phyloP scores from a whole-genome alignment of 2,888 invertebrate species.

The Muschampia plurimacula region DNA sequence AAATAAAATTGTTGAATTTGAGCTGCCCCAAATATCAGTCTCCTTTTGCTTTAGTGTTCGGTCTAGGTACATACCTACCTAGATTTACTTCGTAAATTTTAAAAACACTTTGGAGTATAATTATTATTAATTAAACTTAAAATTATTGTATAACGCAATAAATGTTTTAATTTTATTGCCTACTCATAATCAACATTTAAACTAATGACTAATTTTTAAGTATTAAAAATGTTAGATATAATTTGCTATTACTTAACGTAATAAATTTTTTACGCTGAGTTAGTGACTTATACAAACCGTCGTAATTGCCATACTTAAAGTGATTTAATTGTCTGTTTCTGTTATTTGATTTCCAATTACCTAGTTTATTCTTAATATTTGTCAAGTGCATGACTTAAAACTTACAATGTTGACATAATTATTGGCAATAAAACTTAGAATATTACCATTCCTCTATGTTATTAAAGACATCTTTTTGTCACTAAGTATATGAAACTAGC shows the following conservation, averaged over 20 bases:
- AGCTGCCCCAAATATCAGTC: no score
- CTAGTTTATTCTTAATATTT: conserved; percentile 45
- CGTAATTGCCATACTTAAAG: conserved; percentile 52
- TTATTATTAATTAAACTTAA: no score
- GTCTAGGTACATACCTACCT: no score
- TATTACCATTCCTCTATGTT: conserved; percentile 39
- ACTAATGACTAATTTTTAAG: no score
- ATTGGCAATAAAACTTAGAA: conserved; percentile 46
- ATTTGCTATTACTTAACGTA: neutral
- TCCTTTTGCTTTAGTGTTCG: no score
- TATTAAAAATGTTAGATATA: no score
- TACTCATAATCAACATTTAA: no score
- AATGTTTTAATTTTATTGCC: no score
- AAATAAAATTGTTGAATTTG: no score
- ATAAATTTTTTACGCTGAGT: conserved; percentile 31
- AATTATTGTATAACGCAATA: no score
- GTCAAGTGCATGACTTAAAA: conserved; percentile 51
- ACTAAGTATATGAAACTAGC: neutral
- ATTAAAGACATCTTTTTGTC: conserved; percentile 23
- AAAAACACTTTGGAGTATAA: no score
- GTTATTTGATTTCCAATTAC: conserved; percentile 47
- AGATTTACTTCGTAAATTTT: no score
- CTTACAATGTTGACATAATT: conserved; percentile 48
- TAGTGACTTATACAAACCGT: conserved; percentile 52
- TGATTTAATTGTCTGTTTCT: conserved; percentile 58